These are phyloP conservation scores for Meteorus colon DNA, from an alignment of 2,888 invertebrate species.

Conservation along the genomic window DNA sequence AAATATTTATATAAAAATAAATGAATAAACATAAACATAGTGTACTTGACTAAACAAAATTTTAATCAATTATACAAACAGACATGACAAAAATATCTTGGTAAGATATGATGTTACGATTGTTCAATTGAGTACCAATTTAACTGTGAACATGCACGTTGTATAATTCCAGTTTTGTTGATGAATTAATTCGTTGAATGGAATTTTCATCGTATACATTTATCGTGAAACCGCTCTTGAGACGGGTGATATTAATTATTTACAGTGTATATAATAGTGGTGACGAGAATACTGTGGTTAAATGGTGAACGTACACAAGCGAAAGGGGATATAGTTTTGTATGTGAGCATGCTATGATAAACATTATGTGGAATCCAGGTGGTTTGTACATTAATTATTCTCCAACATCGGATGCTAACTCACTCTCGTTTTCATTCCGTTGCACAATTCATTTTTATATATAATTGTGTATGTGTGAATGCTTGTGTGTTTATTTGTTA, in stretches of 20 bases:
- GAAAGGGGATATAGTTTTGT: neutral
- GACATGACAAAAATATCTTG: too few relatives aligned
- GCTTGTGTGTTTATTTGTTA: neutral
- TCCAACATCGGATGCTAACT: neutral
- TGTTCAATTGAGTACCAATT: too few relatives aligned
- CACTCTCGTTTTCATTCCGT: neutral
- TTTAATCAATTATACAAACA: neutral
- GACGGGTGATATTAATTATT: neutral
- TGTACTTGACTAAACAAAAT: neutral
- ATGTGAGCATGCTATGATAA: neutral
- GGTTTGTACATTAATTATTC: conserved; percentile 1
- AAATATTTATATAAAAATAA: neutral
- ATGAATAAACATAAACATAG: neutral
- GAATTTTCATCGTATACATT: neutral
- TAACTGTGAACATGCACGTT: neutral
- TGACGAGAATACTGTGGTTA: conserved; percentile 1
- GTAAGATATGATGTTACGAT: too few relatives aligned
- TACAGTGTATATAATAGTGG: neutral
- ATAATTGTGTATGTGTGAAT: neutral
- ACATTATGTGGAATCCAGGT: neutral
- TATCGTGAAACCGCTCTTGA: neutral
- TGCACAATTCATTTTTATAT: neutral
- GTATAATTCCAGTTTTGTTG: neutral
- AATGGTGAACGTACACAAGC: neutral
- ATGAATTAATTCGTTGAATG: neutral